phyloP scores from a whole-genome alignment of 2,113 vertebrate genomes.

The Perognathus longimembris region DNA sequence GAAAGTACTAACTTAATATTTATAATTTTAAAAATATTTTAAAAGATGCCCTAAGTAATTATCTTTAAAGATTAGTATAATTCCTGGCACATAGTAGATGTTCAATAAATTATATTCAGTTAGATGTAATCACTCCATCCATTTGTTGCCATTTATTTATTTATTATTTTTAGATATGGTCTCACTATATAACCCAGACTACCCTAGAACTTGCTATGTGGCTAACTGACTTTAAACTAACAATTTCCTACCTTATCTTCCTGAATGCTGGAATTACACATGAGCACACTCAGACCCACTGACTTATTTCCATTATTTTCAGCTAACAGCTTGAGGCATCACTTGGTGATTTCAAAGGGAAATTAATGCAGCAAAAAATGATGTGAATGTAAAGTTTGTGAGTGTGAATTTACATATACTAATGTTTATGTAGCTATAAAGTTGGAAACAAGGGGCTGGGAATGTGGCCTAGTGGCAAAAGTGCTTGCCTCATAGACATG shows the following conservation, averaged over 20 bases:
- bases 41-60: not conserved
- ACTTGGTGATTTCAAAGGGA: constrained; percentile 23
- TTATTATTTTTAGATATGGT: not conserved
- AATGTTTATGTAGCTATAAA: not conserved
- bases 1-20: constrained; percentile 35
- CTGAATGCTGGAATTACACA: not conserved
- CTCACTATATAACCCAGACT: not conserved
- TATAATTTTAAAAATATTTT: no score
- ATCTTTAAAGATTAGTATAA: not conserved
- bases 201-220: not conserved
- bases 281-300: not conserved
- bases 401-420: not conserved
- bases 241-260: not conserved
- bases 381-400: not conserved
- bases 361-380: constrained; percentile 49
- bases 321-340: not conserved
- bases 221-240: not conserved
- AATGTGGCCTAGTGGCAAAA: no score
- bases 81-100: not conserved
- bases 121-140: not conserved
- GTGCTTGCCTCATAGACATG: no score
- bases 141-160: constrained; percentile 32
- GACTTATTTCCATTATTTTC: constrained; percentile 36
- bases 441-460: no score
- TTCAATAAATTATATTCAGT: constrained; percentile 2